Percentiles rank a stretch among this genome's conserved stretches.
Evolutionary conservation across 2,113 vertebrate species (phyloP).

Genomic region (Notechis scutatus): DNA sequence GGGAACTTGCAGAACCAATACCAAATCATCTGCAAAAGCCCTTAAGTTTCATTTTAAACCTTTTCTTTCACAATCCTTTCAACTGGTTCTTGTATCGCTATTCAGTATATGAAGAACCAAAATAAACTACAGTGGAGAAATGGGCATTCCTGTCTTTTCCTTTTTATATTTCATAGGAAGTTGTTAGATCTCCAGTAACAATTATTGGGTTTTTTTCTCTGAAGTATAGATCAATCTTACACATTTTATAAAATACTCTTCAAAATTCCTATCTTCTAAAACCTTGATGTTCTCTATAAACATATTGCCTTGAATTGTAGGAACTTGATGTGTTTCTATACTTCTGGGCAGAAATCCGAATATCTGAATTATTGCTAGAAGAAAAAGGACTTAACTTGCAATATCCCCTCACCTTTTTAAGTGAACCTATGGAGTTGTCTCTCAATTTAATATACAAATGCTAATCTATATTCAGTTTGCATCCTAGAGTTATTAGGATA

Average conservation of each 20-base stretch:
- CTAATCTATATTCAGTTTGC: not conserved
- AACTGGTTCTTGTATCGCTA: not conserved
- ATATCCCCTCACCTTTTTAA: rapidly evolving
- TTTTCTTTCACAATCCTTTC: not conserved
- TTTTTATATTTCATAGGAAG: not conserved
- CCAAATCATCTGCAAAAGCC: not conserved
- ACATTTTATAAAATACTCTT: not conserved
- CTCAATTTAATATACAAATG: not conserved
- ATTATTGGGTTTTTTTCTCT: not conserved
- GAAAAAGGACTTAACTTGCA: not conserved
- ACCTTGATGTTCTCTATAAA: not conserved
- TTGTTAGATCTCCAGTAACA: not conserved
- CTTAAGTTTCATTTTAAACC: not conserved
- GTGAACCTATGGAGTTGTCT: not conserved
- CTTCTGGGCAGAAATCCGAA: not conserved
- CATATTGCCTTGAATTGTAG: not conserved
- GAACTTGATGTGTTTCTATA: not conserved
- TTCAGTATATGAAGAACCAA: not conserved
- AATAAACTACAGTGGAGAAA: not conserved
- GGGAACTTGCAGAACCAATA: not conserved
- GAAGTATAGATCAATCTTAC: not conserved
- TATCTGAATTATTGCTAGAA: not conserved
- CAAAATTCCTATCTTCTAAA: not conserved
- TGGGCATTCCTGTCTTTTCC: not conserved
- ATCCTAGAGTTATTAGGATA: not conserved